phyloP scores from a whole-genome alignment of 2,888 invertebrate species.

The Dioctria linearis region DNA sequence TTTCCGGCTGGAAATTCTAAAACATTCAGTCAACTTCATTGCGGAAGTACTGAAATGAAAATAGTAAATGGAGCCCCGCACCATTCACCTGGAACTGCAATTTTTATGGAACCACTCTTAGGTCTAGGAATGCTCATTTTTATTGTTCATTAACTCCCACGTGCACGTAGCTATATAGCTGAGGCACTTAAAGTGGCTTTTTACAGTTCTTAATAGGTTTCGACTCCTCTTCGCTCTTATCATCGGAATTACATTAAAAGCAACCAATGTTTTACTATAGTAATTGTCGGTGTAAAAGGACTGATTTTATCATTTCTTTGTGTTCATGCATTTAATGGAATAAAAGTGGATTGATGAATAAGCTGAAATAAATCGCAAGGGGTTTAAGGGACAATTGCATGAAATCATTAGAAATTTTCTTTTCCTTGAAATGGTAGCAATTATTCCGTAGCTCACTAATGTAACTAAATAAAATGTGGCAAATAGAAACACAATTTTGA shows the following conservation, averaged over 20 bases:
- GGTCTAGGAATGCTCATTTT: not conserved
- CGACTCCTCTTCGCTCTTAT: too few relatives aligned
- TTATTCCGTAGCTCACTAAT: too few relatives aligned
- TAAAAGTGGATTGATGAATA: not conserved
- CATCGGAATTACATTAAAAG: too few relatives aligned
- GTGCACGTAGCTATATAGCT: too few relatives aligned
- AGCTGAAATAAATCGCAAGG: not conserved
- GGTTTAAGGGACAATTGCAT: too few relatives aligned
- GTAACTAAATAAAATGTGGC: too few relatives aligned
- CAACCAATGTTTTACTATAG: too few relatives aligned
- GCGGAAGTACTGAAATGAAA: not conserved
- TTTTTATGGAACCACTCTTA: not conserved
- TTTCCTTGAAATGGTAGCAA: too few relatives aligned
- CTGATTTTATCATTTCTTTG: slow-evolving; percentile 32
- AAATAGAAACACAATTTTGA: too few relatives aligned
- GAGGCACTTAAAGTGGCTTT: too few relatives aligned
- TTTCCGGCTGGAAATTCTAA: not conserved
- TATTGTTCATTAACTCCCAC: slow-evolving; percentile 16
- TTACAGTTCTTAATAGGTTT: too few relatives aligned
- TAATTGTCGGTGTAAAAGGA: not conserved
- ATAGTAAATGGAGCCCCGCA: not conserved
- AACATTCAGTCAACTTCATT: not conserved
- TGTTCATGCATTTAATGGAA: not conserved
- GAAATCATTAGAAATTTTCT: too few relatives aligned
- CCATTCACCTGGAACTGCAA: not conserved